These are phyloP conservation scores for Nasonia oneida DNA, from an alignment of 2,888 invertebrate genomes.

Conservation along the genomic window DNA sequence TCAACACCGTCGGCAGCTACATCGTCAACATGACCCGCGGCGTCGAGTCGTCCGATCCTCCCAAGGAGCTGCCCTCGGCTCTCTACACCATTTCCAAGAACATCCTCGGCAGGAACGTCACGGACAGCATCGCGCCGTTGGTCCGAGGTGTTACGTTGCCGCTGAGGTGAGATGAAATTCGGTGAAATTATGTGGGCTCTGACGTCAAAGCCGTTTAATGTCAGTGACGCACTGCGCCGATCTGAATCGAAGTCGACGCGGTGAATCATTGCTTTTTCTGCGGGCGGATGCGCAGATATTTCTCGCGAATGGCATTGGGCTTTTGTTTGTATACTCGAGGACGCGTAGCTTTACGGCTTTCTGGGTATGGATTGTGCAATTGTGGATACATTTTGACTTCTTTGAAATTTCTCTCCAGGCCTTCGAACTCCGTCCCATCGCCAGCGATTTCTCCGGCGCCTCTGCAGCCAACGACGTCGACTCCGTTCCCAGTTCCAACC, in stretches of 20 bases:
- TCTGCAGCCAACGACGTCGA: neutral
- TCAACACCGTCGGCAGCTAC: conserved; percentile 92
- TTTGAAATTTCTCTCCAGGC: neutral
- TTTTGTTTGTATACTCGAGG: neutral
- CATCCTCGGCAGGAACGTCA: conserved; percentile 88
- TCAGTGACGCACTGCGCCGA: neutral
- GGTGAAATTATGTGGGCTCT: neutral
- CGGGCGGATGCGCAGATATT: neutral
- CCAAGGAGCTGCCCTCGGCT: conserved; percentile 85
- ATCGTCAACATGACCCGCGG: conserved; percentile 89
- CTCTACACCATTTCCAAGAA: conserved; percentile 90
- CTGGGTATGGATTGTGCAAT: no score
- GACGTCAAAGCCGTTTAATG: neutral
- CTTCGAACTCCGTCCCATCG: neutral
- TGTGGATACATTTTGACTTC: neutral
- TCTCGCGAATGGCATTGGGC: neutral
- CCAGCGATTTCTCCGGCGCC: neutral
- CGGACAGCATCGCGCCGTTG: conserved; percentile 89
- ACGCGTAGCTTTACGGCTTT: neutral
- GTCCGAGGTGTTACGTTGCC: conserved; percentile 80
- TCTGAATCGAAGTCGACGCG: neutral
- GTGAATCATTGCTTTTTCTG: neutral
- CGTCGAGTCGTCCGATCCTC: conserved; percentile 74
- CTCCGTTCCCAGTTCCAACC: conserved; percentile 16
- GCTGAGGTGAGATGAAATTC: conserved; percentile 68